Evolutionary conservation across 2,113 vertebrate genomes (phyloP).

Genomic region (Crotalus viridis): DNA sequence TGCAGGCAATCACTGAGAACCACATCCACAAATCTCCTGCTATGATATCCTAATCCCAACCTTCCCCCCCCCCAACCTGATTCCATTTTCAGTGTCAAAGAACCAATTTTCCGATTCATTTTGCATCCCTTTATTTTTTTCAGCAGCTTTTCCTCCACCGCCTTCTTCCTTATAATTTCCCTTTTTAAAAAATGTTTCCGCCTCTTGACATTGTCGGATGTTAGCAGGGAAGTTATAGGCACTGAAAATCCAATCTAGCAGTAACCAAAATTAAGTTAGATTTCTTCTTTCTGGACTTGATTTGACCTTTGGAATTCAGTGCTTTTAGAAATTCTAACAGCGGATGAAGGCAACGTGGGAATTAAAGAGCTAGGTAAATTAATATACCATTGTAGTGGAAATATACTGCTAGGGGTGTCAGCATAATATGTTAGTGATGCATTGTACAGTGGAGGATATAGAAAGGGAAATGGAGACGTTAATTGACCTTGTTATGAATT

Average conservation of each 20-base stretch:
- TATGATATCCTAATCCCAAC: not conserved
- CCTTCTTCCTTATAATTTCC: slow-evolving; percentile 28
- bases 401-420: not conserved
- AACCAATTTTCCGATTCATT: not conserved
- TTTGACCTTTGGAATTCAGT: not conserved
- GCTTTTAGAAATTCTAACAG: not conserved
- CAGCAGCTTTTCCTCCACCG: not conserved
- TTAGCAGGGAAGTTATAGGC: too few relatives aligned
- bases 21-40: accelerated
- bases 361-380: not conserved
- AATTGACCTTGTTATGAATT: not conserved
- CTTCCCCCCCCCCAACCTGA: not conserved
- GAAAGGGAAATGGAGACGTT: not conserved
- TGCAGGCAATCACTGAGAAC: not conserved
- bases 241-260: too few relatives aligned
- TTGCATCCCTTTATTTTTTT: accelerated
- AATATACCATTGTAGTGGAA: not conserved
- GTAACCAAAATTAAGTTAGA: too few relatives aligned
- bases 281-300: not conserved
- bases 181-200: not conserved
- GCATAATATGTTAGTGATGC: not conserved
- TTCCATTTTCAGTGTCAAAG: not conserved
- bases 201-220: not conserved
- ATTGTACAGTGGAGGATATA: not conserved
- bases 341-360: not conserved